Evolutionary conservation across 1,140 invertebrate species (phyloP).

Genomic region (Lepidurus packardi): DNA sequence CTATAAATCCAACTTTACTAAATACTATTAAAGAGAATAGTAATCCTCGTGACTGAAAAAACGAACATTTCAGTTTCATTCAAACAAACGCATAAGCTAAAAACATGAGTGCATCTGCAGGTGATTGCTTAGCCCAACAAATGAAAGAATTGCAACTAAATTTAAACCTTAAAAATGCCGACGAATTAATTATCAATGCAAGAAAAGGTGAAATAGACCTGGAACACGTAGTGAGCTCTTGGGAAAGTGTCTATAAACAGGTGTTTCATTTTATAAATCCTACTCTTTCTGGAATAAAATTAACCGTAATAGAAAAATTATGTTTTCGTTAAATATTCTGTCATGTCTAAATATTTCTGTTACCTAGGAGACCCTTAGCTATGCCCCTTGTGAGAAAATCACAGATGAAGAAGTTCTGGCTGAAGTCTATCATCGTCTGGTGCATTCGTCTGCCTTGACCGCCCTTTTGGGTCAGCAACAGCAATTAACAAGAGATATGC

Average conservation of each 20-base stretch:
- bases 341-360: background rate
- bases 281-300: too few species aligned
- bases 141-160: background rate
- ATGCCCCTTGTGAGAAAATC: slow-evolving; percentile 55
- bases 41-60: too few species aligned
- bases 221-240: background rate
- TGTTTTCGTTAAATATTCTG: too few species aligned
- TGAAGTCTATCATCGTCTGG: slow-evolving; percentile 70
- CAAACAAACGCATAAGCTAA: background rate
- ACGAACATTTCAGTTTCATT: background rate
- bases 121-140: background rate
- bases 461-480: slow-evolving; percentile 71
- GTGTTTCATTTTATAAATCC: background rate
- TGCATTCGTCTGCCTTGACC: slow-evolving; percentile 72
- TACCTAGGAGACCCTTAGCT: slow-evolving; percentile 41
- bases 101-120: background rate
- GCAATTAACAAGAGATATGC: slow-evolving; percentile 64
- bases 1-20: too few species aligned
- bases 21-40: too few species aligned
- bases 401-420: slow-evolving; percentile 71
- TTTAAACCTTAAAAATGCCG: background rate
- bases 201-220: background rate
- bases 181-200: background rate
- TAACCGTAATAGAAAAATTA: too few species aligned
- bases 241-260: background rate